Conservation (phyloP, 2,797 vertebrate genomes). For the Sphenodon punctatus region DNA sequence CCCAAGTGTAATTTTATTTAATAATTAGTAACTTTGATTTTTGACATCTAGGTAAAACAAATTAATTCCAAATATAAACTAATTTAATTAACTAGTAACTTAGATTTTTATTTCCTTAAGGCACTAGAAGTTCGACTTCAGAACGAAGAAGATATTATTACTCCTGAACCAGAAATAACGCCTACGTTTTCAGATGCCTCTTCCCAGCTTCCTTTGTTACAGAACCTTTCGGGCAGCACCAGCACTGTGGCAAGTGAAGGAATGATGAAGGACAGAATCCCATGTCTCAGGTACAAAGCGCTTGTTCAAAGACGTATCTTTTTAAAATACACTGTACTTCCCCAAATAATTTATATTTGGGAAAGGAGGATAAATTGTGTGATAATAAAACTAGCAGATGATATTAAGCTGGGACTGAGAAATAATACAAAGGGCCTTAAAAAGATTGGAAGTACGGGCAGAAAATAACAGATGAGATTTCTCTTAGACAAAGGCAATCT, state of each 20-base stretch:
- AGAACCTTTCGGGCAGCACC: slow-evolving; percentile 85
- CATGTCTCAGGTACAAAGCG: slow-evolving; percentile 88
- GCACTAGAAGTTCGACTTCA: slow-evolving; percentile 92
- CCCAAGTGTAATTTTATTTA: no score
- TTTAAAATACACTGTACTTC: background rate
- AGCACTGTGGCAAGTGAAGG: slow-evolving; percentile 85
- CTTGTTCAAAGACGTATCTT: background rate
- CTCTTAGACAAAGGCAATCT: no score
- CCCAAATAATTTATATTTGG: background rate
- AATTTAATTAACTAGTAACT: slow-evolving; percentile 21
- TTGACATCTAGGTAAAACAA: background rate
- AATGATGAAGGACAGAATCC: slow-evolving; percentile 84
- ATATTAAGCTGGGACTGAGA: background rate
- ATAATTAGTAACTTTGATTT: background rate
- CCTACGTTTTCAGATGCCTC: slow-evolving; percentile 86
- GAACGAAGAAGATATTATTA: slow-evolving; percentile 91
- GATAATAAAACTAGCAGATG: background rate
- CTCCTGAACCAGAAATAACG: slow-evolving; percentile 90
- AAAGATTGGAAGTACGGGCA: background rate
- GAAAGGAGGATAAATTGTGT: background rate
- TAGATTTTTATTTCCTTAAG: slow-evolving; percentile 75
- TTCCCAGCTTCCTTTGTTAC: slow-evolving; percentile 84
- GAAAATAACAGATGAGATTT: background rate
- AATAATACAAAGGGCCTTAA: background rate
- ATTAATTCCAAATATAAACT: background rate